Conservation (phyloP, 2,888 invertebrate genomes). For the Cephus sareptanus region DNA sequence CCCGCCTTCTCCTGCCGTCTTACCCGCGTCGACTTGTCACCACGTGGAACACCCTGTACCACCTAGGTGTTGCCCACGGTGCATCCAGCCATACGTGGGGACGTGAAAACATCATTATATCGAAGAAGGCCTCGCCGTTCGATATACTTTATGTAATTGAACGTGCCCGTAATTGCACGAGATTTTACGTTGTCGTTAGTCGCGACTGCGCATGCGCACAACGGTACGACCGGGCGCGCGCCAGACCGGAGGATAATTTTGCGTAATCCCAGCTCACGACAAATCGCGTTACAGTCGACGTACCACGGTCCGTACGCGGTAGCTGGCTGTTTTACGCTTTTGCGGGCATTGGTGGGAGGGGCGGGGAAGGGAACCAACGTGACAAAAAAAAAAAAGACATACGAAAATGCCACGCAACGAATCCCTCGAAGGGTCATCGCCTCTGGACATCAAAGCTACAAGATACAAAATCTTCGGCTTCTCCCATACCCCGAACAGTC, state of each 20-base stretch:
- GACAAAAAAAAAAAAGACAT: background rate
- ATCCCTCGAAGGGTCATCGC: constrained; percentile 48
- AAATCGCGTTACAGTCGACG: background rate
- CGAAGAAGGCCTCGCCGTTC: background rate
- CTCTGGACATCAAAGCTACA: constrained; percentile 35
- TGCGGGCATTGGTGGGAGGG: accelerated
- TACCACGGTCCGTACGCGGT: background rate
- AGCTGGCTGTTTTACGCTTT: background rate
- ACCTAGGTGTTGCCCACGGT: background rate
- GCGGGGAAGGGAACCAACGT: background rate
- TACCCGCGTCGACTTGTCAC: background rate
- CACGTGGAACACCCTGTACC: background rate
- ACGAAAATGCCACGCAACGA: constrained; percentile 12
- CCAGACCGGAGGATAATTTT: background rate
- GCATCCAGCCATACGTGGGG: background rate
- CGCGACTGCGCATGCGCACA: background rate
- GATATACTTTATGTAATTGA: background rate
- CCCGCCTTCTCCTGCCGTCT: background rate
- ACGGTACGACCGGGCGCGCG: too few relatives aligned
- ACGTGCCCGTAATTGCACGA: background rate
- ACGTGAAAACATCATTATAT: background rate
- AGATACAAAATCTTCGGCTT: background rate
- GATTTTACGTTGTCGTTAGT: background rate
- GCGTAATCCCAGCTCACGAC: background rate
- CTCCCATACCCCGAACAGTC: background rate